These are phyloP conservation scores for Zoanthus gigantus DNA, from an alignment of 92 coral and sea anemone species.

Conservation along the genomic window DNA sequence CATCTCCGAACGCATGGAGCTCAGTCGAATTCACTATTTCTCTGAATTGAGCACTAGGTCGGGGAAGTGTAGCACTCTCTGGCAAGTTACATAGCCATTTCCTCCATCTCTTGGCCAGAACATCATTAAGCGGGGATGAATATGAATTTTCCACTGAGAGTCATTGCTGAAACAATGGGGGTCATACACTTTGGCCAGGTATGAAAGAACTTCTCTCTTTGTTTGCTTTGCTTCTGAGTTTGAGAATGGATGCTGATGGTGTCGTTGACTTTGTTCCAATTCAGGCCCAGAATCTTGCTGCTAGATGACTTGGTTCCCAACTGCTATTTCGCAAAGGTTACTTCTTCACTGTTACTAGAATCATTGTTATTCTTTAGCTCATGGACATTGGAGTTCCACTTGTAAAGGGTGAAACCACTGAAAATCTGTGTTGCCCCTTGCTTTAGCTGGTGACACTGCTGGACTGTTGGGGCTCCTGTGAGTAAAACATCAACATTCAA, in stretches of 20 bases:
- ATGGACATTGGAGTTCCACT: background rate
- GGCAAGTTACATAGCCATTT: constrained; percentile 33
- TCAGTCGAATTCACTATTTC: background rate
- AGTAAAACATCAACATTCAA: constrained; percentile 32
- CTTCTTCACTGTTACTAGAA: constrained; percentile 5
- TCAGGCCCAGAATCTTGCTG: constrained; percentile 21
- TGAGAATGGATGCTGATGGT: no score
- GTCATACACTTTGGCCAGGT: no score
- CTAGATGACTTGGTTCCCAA: constrained; percentile 34
- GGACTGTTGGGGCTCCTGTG: constrained; percentile 33
- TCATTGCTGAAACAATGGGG: no score
- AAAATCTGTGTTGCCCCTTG: constrained; percentile 33
- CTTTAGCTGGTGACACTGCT: constrained; percentile 32
- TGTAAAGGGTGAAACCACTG: background rate
- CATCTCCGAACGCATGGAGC: constrained; percentile 50
- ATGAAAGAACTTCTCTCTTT: background rate
- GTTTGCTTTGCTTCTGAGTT: no score
- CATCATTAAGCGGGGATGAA: constrained; percentile 36
- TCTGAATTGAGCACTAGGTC: constrained; percentile 1
- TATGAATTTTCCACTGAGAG: constrained; percentile 8
- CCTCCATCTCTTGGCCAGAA: constrained; percentile 34
- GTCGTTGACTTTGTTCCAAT: no score
- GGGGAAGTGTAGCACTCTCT: background rate
- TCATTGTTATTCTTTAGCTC: background rate
- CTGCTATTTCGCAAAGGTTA: constrained; percentile 1